A percentile compares a stretch with the other conserved stretches of the same genome.
These are phyloP conservation scores for Cryptotis parvus DNA, from an alignment of 2,113 vertebrate species.

Conservation along the genomic window DNA sequence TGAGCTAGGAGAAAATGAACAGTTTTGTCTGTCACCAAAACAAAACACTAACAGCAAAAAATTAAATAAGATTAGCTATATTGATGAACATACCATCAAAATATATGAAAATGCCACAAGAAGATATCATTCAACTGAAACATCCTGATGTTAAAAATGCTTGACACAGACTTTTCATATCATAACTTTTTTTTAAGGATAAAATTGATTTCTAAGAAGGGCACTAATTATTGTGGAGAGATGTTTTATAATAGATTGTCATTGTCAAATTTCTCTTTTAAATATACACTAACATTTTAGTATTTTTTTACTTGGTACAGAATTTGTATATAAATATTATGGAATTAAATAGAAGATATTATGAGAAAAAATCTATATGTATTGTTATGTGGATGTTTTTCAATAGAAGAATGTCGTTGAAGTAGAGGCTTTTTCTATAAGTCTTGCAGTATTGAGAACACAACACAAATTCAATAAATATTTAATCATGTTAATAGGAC, in stretches of 20 bases:
- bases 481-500: constrained; percentile 77
- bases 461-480: constrained; percentile 78
- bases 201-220: background rate
- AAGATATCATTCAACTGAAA: background rate
- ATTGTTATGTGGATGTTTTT: background rate
- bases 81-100: background rate
- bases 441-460: constrained; percentile 51
- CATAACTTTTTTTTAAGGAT: background rate
- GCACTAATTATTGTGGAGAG: background rate
- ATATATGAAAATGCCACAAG: background rate
- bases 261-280: background rate
- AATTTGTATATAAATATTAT: constrained; percentile 13
- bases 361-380: background rate
- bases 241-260: background rate
- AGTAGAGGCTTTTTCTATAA: constrained; percentile 33
- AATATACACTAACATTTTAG: background rate
- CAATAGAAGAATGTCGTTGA: constrained; percentile 54
- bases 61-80: no score
- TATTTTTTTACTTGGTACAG: background rate
- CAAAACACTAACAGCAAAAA: no score
- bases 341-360: background rate
- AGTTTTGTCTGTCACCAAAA: no score
- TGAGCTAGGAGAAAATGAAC: no score
- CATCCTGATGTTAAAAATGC: background rate
- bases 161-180: background rate